These are phyloP conservation scores for Agrilus mali DNA, from an alignment of 2,888 invertebrate species.

Conservation along the genomic window DNA sequence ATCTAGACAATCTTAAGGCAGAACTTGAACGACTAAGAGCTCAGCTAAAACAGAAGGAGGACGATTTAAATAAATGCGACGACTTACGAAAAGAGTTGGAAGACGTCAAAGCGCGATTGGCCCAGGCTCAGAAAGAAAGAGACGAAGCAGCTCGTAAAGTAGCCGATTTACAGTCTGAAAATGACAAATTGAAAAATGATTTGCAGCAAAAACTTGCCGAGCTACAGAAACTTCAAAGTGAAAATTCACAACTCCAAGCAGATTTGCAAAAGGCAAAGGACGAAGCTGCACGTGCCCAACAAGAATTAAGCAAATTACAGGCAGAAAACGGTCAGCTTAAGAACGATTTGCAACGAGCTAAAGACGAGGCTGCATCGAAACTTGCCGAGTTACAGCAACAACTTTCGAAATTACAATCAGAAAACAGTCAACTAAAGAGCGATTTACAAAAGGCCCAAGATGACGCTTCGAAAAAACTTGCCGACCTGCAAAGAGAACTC, in stretches of 20 bases:
- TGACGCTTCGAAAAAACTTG: conserved; percentile 3
- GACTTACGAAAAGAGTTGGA: neutral
- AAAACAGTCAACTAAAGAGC: neutral
- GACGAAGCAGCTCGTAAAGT: conserved; percentile 4
- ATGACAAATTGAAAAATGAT: conserved; percentile 10
- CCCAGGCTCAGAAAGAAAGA: neutral
- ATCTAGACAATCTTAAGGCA: neutral
- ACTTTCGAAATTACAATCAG: neutral
- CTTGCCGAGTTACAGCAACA: neutral
- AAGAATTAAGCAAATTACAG: neutral
- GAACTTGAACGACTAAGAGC: conserved; percentile 1
- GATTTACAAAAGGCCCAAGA: conserved; percentile 1
- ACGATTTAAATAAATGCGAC: neutral
- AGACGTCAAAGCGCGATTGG: neutral
- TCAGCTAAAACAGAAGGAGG: neutral
- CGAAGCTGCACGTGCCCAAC: neutral
- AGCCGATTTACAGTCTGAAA: conserved; percentile 13
- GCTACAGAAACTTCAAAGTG: neutral
- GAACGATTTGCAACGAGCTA: conserved; percentile 1
- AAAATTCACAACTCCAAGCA: conserved; percentile 1
- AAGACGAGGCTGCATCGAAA: neutral
- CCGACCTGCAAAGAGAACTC: conserved; percentile 9
- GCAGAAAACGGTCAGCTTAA: conserved; percentile 5
- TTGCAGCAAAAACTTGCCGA: conserved; percentile 1
- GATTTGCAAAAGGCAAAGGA: conserved; percentile 4